Percentiles rank a stretch among this genome's conserved stretches.
These are phyloP conservation scores for Thalassarche chlororhynchos DNA, from an alignment of 2,113 vertebrate species.

Conservation along the genomic window DNA sequence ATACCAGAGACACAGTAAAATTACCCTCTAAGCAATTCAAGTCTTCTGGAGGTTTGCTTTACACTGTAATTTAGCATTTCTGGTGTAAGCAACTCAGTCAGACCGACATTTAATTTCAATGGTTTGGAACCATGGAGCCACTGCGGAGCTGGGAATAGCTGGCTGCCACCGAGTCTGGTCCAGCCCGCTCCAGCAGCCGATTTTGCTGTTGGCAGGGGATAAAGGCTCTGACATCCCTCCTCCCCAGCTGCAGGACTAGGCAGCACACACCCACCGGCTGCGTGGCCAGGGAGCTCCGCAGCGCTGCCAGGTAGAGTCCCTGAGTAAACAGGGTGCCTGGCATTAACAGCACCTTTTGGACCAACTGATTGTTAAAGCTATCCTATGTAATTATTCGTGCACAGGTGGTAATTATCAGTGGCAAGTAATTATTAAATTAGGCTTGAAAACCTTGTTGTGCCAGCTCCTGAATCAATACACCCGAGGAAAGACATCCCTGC, in stretches of 20 bases:
- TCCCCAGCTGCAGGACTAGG: neutral
- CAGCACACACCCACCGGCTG: fast-evolving
- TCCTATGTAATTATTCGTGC: neutral
- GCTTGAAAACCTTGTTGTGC: constrained; percentile 34
- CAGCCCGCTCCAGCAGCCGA: neutral
- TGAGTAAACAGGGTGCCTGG: neutral
- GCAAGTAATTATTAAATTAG: neutral
- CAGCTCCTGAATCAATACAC: neutral
- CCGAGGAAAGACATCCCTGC: neutral
- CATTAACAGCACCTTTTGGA: neutral
- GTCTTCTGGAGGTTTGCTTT: neutral
- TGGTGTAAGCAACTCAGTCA: constrained; percentile 1
- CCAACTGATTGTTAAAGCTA: neutral
- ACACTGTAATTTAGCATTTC: constrained; percentile 50
- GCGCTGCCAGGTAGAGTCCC: neutral
- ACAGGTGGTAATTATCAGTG: constrained; percentile 9
- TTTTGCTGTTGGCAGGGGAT: neutral
- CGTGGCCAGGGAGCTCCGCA: neutral
- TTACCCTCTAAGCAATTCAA: neutral
- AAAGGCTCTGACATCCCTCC: neutral
- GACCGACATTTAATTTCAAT: neutral
- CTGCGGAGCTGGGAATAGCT: neutral
- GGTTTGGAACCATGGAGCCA: neutral
- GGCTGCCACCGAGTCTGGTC: constrained; percentile 37
- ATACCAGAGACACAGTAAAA: constrained; percentile 9